These are phyloP conservation scores for Pristionchus fissidentatus DNA, from an alignment of 2,888 invertebrate species.

Conservation along the genomic window DNA sequence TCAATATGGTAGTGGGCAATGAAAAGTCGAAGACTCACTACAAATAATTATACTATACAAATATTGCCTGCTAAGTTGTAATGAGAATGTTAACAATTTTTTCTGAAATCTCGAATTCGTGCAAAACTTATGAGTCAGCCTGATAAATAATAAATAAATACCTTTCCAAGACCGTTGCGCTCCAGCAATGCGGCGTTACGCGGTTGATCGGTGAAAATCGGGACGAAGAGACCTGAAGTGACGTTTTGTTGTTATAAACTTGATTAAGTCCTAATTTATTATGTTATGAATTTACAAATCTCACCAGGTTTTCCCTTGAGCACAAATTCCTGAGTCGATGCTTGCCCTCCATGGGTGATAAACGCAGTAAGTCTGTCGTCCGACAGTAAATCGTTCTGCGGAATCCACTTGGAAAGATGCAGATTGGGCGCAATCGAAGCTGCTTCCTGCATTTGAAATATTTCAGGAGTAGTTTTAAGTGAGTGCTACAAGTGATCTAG, in stretches of 20 bases:
- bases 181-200: constrained; percentile 18
- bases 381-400: constrained; percentile 30
- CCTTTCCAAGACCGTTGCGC: constrained; percentile 42
- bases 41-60: too few species aligned
- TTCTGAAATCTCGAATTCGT: too few species aligned
- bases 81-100: too few species aligned
- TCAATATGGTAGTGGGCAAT: too few species aligned
- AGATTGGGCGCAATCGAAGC: background rate
- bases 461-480: too few species aligned
- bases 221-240: constrained; percentile 41
- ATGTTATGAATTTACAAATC: background rate
- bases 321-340: constrained; percentile 28
- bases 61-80: too few species aligned
- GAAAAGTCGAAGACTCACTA: too few species aligned
- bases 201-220: constrained; percentile 31
- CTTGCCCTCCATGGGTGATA: constrained; percentile 37
- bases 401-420: constrained; percentile 29
- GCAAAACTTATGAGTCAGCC: too few species aligned
- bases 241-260: too few species aligned
- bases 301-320: constrained; percentile 20
- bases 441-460: background rate
- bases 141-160: too few species aligned
- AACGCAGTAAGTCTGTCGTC: constrained; percentile 9
- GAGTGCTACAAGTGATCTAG: background rate
- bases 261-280: background rate